Conservation (phyloP, 1,140 invertebrate species). For the Hycleus cichorii region DNA sequence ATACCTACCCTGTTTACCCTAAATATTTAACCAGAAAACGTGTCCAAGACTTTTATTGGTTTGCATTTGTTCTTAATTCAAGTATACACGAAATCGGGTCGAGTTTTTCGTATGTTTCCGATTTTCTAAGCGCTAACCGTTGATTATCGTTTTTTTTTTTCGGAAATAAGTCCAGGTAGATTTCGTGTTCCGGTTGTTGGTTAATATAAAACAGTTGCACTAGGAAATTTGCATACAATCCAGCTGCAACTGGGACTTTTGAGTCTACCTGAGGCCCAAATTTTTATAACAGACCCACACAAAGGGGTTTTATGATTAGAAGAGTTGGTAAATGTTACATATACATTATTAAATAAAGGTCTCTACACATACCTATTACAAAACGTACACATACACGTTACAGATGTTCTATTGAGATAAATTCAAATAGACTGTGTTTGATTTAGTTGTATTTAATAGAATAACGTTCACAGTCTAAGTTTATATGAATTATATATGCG, state of each 20-base stretch:
- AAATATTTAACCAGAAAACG: slow-evolving; percentile 33
- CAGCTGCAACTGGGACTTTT: slow-evolving; percentile 18
- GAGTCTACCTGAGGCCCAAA: slow-evolving; percentile 22
- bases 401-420: slow-evolving; percentile 20
- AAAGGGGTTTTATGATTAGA: slow-evolving; percentile 23
- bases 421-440: slow-evolving; percentile 5
- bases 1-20: slow-evolving; percentile 34
- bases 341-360: too few relatives aligned
- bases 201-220: slow-evolving; percentile 29
- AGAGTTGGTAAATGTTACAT: slow-evolving; percentile 6
- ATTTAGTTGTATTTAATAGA: background rate
- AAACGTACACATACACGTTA: slow-evolving; percentile 13
- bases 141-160: slow-evolving; percentile 1
- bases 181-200: slow-evolving; percentile 20
- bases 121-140: too few relatives aligned
- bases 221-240: slow-evolving; percentile 29
- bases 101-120: too few relatives aligned
- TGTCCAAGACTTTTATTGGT: slow-evolving; percentile 18
- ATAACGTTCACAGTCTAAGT: slow-evolving; percentile 18
- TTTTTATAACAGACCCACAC: slow-evolving; percentile 4
- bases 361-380: too few relatives aligned
- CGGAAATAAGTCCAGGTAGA: slow-evolving; percentile 14
- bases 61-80: slow-evolving; percentile 6
- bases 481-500: slow-evolving; percentile 34
- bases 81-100: background rate